These are phyloP conservation scores for Phrynosoma platyrhinos DNA, from an alignment of 2,113 vertebrate genomes.

Conservation along the genomic window DNA sequence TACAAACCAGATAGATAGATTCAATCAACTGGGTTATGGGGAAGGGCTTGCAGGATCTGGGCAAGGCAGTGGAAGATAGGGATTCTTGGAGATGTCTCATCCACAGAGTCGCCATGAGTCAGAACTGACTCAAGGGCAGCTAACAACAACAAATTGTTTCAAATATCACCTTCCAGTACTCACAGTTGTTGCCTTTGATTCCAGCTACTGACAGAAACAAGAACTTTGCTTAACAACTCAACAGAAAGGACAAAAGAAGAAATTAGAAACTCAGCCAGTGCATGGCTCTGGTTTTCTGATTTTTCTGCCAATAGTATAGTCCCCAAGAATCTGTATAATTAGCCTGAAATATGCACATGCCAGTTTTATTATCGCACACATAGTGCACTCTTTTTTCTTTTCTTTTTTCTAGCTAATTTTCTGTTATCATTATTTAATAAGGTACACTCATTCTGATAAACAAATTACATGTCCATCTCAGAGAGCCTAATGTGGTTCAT, in stretches of 20 bases:
- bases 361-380: constrained; percentile 35
- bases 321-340: constrained; percentile 41
- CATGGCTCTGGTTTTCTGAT: constrained; percentile 34
- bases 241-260: constrained; percentile 44
- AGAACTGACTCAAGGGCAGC: too few relatives aligned
- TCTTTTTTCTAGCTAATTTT: not conserved
- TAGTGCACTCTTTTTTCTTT: constrained; percentile 25
- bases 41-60: too few relatives aligned
- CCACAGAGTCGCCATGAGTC: too few relatives aligned
- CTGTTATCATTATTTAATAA: constrained; percentile 27
- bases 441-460: constrained; percentile 45
- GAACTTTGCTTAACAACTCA: constrained; percentile 45
- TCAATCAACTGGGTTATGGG: too few relatives aligned
- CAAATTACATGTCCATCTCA: not conserved
- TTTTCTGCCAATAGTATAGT: constrained; percentile 57
- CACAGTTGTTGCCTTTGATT: not conserved
- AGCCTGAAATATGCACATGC: not conserved
- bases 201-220: constrained; percentile 46
- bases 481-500: constrained; percentile 22
- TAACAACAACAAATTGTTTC: not conserved
- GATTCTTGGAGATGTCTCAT: too few relatives aligned
- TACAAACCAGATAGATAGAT: too few relatives aligned
- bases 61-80: too few relatives aligned
- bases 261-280: constrained; percentile 42
- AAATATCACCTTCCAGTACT: not conserved